phyloP scores from a whole-genome alignment of 2,113 vertebrate genomes.

The Nibea coibor region DNA sequence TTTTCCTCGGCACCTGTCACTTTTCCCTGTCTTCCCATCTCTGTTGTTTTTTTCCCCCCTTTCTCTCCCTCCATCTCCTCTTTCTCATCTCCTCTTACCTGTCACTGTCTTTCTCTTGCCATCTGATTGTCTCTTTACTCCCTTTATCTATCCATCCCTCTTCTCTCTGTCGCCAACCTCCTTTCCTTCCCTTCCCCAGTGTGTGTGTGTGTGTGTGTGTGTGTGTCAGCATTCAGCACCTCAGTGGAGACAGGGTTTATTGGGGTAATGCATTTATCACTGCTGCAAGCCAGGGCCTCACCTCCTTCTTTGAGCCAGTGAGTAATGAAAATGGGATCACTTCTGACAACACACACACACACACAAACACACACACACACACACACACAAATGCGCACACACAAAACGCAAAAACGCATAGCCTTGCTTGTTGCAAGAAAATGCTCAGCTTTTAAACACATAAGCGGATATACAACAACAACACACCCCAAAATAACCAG shows the following conservation, averaged over 20 bases:
- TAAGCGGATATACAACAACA: background rate
- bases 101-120: slow-evolving; percentile 71
- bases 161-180: slow-evolving; percentile 56
- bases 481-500: slow-evolving; percentile 6
- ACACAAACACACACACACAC: slow-evolving; percentile 57
- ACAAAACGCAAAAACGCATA: slow-evolving; percentile 15
- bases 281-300: slow-evolving; percentile 77
- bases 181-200: slow-evolving; percentile 33
- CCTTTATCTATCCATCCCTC: slow-evolving; percentile 68
- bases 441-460: slow-evolving; percentile 45
- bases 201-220: slow-evolving; percentile 45
- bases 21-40: slow-evolving; percentile 58
- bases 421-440: slow-evolving; percentile 7
- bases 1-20: slow-evolving; percentile 69
- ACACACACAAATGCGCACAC: slow-evolving; percentile 40
- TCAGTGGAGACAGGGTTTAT: slow-evolving; percentile 79
- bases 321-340: slow-evolving; percentile 86
- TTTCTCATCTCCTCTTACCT: slow-evolving; percentile 78
- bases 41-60: slow-evolving; percentile 41
- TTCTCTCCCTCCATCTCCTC: slow-evolving; percentile 62
- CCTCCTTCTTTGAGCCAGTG: slow-evolving; percentile 83
- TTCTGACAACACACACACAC: slow-evolving; percentile 79
- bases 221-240: slow-evolving; percentile 78
- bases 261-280: slow-evolving; percentile 85
- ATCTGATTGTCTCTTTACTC: slow-evolving; percentile 78